phyloP scores from a whole-genome alignment of 2,113 vertebrate genomes.

The Sus scrofa region DNA sequence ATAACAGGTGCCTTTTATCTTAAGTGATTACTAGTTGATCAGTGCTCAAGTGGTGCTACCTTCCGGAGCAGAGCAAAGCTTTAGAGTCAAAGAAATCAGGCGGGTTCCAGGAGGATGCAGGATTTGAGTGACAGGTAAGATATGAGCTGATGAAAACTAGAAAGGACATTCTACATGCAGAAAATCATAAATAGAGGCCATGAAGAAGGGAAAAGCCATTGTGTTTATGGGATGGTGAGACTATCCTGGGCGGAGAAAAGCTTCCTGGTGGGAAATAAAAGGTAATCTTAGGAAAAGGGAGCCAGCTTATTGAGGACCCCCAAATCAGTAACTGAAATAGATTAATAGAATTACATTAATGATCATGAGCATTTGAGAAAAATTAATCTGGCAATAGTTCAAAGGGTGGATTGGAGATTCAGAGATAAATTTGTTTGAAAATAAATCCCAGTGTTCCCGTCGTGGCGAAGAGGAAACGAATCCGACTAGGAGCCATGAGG shows the following conservation, averaged over 20 bases:
- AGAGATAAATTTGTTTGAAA: background rate
- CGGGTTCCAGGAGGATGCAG: background rate
- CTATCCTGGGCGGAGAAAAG: background rate
- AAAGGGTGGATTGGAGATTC: background rate
- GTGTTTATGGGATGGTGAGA: background rate
- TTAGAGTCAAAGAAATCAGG: background rate
- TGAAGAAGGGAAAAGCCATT: accelerated
- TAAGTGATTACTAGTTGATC: background rate
- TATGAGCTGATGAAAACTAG: background rate
- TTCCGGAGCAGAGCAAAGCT: background rate
- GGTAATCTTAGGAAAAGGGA: background rate
- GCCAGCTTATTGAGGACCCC: background rate
- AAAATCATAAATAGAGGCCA: background rate
- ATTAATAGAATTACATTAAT: background rate
- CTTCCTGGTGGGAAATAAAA: background rate
- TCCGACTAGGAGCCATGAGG: no score
- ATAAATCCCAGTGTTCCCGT: no score
- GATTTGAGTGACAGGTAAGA: background rate
- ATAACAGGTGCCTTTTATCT: background rate
- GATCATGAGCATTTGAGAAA: conserved; percentile 24
- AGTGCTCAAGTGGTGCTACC: background rate
- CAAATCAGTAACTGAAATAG: background rate
- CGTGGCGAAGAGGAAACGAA: no score
- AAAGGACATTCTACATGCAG: background rate
- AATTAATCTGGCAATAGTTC: background rate